Conservation (phyloP, 2,888 invertebrate species). For the Epinotia bilunana region DNA sequence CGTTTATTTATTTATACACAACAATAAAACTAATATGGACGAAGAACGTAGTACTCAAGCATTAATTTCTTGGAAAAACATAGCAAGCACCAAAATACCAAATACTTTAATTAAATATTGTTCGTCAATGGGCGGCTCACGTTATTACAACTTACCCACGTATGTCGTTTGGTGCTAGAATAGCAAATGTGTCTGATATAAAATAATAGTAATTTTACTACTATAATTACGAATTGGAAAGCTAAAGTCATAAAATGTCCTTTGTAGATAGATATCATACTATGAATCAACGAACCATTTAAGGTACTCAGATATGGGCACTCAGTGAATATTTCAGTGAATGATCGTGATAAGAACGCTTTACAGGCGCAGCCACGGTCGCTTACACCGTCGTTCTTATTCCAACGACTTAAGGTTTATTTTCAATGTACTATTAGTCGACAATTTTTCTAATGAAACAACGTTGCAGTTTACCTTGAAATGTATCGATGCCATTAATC, state of each 20-base stretch:
- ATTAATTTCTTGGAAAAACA: no score
- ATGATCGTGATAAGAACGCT: slow-evolving; percentile 15
- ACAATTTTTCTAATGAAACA: slow-evolving; percentile 4
- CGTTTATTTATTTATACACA: no score
- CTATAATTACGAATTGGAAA: background rate
- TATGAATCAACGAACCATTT: background rate
- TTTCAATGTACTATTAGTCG: slow-evolving; percentile 2
- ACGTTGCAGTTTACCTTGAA: slow-evolving; percentile 9
- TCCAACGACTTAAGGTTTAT: background rate
- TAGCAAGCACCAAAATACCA: background rate
- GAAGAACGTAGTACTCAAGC: no score
- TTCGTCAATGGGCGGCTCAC: background rate
- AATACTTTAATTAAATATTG: background rate
- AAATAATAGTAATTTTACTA: background rate
- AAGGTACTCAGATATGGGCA: background rate
- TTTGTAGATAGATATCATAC: background rate
- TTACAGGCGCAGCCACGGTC: background rate
- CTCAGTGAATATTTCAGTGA: slow-evolving; percentile 31
- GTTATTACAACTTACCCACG: background rate
- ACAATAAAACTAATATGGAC: no score
- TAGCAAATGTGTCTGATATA: no score
- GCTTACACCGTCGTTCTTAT: background rate
- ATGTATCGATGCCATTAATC: slow-evolving; percentile 29
- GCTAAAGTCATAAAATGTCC: background rate
- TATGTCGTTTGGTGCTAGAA: background rate